A percentile compares a stretch with the other conserved stretches of the same genome.
phyloP scores from a whole-genome alignment of 2,113 vertebrate species.

The Menura novaehollandiae region DNA sequence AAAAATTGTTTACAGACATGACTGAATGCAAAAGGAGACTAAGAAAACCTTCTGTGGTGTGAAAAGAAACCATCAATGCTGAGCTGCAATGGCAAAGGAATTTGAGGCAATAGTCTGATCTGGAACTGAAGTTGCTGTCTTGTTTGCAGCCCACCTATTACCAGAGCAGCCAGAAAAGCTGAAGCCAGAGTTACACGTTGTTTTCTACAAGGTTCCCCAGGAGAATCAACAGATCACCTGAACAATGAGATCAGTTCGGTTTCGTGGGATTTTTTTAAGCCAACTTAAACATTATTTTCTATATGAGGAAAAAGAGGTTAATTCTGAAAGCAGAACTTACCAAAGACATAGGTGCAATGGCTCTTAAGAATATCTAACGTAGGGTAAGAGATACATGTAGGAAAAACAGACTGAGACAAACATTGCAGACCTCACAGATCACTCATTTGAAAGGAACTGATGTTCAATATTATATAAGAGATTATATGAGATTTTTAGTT shows the following conservation, averaged over 20 bases:
- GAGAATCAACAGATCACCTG: not conserved
- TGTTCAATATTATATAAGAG: not conserved
- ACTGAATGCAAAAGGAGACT: not conserved
- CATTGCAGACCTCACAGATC: not conserved
- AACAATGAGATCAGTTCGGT: not conserved
- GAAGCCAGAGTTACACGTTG: fast-evolving
- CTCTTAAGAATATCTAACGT: not conserved
- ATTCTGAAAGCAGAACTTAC: not conserved
- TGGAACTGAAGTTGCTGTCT: not conserved
- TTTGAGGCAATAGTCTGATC: not conserved
- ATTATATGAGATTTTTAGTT: not conserved
- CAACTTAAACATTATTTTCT: not conserved
- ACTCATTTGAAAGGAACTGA: not conserved
- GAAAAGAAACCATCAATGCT: not conserved
- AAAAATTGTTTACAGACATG: not conserved
- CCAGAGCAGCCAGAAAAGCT: not conserved
- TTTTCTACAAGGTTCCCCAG: not conserved
- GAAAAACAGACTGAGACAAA: not conserved
- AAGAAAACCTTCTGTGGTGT: not conserved
- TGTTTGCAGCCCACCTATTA: not conserved
- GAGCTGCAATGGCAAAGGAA: not conserved
- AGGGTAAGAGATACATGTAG: not conserved
- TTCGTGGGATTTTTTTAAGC: not conserved
- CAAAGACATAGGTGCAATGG: not conserved
- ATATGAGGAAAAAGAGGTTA: not conserved